Evolutionary conservation across 2,113 vertebrate genomes (phyloP), one percentile per base, ranked within the genome.

Genomic region (Sterna hirundo): DNA sequence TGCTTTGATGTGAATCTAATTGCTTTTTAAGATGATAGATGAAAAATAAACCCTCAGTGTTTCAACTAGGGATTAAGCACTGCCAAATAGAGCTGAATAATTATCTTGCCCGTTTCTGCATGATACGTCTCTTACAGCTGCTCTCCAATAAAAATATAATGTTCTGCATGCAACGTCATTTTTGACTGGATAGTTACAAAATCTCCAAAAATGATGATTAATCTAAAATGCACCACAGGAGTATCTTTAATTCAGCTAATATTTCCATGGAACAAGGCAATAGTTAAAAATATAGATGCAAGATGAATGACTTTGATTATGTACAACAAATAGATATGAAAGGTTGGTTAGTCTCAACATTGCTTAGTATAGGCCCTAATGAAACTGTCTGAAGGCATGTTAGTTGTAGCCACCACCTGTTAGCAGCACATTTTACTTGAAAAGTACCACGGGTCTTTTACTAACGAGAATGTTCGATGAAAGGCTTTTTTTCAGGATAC

Each of bases 81-180:
- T 83, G 70, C 22, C 47, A 90, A 75, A 85, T 25, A 90, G 57
- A 68, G 30, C 57, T 71, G 38, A 86, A 68, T 82, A 93, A 94
- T 87, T 85, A 40, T 27, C 61, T 85, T 61, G 14, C 27, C 38
- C 3, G 0, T 90, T 91, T 57, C 88, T 70, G 49, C 46, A 30
- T n/a, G 29, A 30, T 36, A 10, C 5, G 23, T 46, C 60, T 65
- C 15, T 70, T 60, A 69, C 60, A 87, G 55, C 47, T 4, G 2
- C 51, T 44, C 20, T 84, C 29, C 61, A 82, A 78, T n/a, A 91
- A 34, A 84, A 84, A 34, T 13, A 19, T 7, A 9, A 27, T 7
- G 22, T 38, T 92, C 23, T 66, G 11, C 26, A 52, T 23, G 15
- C 27, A 76, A 19, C 11, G 15, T 30, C 15, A 23, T 75, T 79